A percentile compares a stretch with the other conserved stretches of the same genome.
These are phyloP conservation scores for Sebastiscus albofasciatus DNA, from an alignment of 2,797 vertebrate genomes.

Conservation along the genomic window DNA sequence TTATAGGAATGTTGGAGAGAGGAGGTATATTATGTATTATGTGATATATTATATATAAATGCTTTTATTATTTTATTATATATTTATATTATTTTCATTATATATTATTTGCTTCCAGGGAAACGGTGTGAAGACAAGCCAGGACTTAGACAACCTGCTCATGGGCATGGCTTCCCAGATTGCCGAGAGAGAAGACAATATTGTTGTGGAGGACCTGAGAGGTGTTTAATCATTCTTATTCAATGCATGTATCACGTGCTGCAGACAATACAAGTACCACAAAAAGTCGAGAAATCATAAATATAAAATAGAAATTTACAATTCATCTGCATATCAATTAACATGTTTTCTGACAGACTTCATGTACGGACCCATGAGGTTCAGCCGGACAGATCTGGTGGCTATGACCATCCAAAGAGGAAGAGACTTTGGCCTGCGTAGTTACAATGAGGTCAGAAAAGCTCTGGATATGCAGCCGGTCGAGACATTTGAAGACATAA, in stretches of 20 bases:
- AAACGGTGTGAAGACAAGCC: constrained; percentile 69
- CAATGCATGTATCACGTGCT: neutral
- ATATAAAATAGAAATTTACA: neutral
- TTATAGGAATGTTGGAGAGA: neutral
- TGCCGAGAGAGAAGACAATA: constrained; percentile 89
- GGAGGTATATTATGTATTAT: no score
- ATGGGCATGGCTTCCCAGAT: constrained; percentile 97
- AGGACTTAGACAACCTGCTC: constrained; percentile 88
- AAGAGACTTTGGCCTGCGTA: constrained; percentile 92
- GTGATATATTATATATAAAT: neutral
- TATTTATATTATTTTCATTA: neutral
- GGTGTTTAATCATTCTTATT: constrained; percentile 74
- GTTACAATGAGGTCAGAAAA: constrained; percentile 85
- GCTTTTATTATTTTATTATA: neutral
- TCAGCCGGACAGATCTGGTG: constrained; percentile 89
- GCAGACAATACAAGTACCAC: neutral
- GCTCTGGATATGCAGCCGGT: constrained; percentile 79
- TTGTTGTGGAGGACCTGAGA: constrained; percentile 93
- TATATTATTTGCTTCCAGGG: constrained; percentile 74
- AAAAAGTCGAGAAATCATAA: neutral
- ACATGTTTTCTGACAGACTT: constrained; percentile 83
- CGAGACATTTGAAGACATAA: constrained; percentile 84
- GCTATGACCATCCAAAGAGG: constrained; percentile 91
- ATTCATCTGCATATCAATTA: neutral
- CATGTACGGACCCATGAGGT: constrained; percentile 92